Evolutionary conservation across 2,797 vertebrate species (phyloP), one percentile per base, ranked within the genome.

Genomic region (Myotis pilosus): DNA sequence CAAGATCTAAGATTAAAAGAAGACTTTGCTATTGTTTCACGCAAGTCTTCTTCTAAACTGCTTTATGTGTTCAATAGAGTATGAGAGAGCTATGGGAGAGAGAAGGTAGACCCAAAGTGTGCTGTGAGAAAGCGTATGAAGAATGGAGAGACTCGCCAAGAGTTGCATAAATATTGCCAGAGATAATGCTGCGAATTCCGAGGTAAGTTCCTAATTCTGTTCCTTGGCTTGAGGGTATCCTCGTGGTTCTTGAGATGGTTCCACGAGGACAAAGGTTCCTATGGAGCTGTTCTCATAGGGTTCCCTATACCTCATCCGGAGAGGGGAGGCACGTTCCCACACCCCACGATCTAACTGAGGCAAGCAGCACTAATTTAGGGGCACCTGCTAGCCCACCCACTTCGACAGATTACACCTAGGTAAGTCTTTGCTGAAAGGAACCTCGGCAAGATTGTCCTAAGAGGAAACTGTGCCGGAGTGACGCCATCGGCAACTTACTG

Each of bases 401-500:
- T 62, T 79, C 83, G 51, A 49, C 9, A 66, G 30, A 74, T 78
- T 3, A 87, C 13, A 74, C 51, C 33, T 44, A 53, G 55, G n/a
- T 36, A 81, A 74, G 79, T 79, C 78, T 71, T 30, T 7, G 16
- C 44, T 64, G 25, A 30, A 74, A 78, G 78, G 92, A 84, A 82
- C 36, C 38, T 2, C 12, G 57, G 20, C 15, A 85, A 91, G 64
- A 79, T 0, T 49, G 25, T 69, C 36, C 71, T 79, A 53, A 51
- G 49, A 72, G 60, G 68, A n/a, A 75, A 57, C 1, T 25, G 68
- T 90, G 38, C n/a, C 62, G 33, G 57, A 74, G 53, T 89, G 33
- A 93, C 55, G 82, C 1, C 75, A 41, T 25, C 1, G 12, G 5
- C 11, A 47, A 95, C 96, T 98, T 96, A 98, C 98, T 98, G 62